A percentile compares a stretch with the other conserved stretches of the same genome.
These are phyloP conservation scores for Cryptomyrus ogoouensis DNA, from an alignment of 2,113 vertebrate genomes.

Conservation along the genomic window DNA sequence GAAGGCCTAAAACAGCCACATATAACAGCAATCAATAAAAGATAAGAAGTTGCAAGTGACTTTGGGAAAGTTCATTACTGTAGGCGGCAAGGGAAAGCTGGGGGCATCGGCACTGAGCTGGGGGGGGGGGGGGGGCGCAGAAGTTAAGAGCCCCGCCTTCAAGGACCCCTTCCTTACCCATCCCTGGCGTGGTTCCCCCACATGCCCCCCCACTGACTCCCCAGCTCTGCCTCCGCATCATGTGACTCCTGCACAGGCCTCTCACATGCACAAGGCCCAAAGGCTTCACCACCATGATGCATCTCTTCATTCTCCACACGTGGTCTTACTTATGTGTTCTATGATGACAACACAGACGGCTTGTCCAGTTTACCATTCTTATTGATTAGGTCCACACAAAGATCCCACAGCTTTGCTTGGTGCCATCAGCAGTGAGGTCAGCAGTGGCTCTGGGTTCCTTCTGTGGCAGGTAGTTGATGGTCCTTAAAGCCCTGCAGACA, in stretches of 20 bases:
- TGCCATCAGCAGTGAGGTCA: not conserved
- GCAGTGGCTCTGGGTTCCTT: not conserved
- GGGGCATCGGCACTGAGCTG: not conserved
- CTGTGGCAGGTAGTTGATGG: not conserved
- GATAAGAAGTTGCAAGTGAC: not conserved
- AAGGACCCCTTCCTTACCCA: not conserved
- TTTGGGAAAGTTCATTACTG: not conserved
- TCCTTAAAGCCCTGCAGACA: not conserved
- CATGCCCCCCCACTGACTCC: slow-evolving; percentile 60
- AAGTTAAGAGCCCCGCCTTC: slow-evolving; percentile 42
- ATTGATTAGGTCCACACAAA: not conserved
- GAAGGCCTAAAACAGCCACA: not conserved
- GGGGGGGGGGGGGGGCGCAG: slow-evolving; percentile 49
- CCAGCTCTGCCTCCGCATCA: slow-evolving; percentile 58
- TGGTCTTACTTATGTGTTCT: not conserved
- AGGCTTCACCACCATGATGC: not conserved
- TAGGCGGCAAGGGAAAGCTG: not conserved
- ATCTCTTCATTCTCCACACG: not conserved
- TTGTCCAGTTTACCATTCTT: not conserved
- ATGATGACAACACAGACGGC: not conserved
- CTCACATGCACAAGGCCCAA: slow-evolving; percentile 36
- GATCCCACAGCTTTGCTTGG: not conserved
- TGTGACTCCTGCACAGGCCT: slow-evolving; percentile 27
- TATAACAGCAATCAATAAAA: not conserved
- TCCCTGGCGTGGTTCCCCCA: not conserved